Percentiles rank a stretch among this genome's conserved stretches.
phyloP scores from a whole-genome alignment of 2,113 vertebrate genomes.

The Microtus montanus region DNA sequence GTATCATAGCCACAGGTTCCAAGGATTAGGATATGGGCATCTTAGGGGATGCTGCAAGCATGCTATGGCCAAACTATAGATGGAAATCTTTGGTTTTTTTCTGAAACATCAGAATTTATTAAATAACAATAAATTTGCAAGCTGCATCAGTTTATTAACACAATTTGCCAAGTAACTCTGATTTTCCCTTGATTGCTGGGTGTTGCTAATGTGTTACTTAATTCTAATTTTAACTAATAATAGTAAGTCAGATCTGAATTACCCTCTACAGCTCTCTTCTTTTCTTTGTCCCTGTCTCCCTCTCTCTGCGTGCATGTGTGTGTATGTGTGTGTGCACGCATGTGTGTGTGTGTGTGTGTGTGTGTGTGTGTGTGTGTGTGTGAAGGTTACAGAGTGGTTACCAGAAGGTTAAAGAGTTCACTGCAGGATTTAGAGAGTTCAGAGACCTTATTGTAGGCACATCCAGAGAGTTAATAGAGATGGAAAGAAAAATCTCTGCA shows the following conservation, averaged over 20 bases:
- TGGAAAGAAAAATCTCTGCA: not conserved
- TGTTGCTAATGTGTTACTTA: not conserved
- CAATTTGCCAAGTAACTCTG: not conserved
- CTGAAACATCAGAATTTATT: not conserved
- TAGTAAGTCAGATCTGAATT: not conserved
- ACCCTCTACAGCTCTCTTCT: not conserved
- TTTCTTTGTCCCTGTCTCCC: not conserved
- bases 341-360: not conserved
- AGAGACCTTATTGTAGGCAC: not conserved
- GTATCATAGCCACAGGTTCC: not conserved
- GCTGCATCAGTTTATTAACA: not conserved
- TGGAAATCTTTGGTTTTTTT: no score
- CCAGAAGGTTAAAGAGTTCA: not conserved
- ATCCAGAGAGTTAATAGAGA: not conserved
- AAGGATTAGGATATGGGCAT: not conserved
- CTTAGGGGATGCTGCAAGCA: not conserved
- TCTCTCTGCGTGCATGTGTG: not conserved
- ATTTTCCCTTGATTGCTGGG: not conserved
- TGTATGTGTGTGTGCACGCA: not conserved
- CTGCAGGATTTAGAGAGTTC: not conserved
- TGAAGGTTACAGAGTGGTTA: not conserved
- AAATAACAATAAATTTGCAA: not conserved
- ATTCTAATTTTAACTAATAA: not conserved
- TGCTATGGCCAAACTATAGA: not conserved
- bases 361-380: no score